phyloP scores from a whole-genome alignment of 1,140 invertebrate genomes.

The Ostrea edulis region DNA sequence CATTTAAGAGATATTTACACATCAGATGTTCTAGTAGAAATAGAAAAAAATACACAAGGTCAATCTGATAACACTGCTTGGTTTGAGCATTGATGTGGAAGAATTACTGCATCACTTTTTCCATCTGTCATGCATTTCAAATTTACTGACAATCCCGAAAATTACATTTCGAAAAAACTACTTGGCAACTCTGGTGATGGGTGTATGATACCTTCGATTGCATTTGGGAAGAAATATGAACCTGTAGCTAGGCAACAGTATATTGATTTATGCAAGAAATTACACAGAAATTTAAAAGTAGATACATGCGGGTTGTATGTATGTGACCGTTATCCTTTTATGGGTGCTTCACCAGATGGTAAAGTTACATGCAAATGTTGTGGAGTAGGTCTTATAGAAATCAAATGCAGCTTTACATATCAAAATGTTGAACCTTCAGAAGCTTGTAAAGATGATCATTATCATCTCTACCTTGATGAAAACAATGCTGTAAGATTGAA shows the following conservation, averaged over 20 bases:
- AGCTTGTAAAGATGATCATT: too few species aligned
- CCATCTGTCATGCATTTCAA: constrained; percentile 11
- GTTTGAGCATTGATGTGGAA: too few species aligned
- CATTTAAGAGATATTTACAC: not conserved
- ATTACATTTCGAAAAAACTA: constrained; percentile 46
- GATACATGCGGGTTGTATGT: not conserved
- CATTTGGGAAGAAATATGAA: constrained; percentile 46
- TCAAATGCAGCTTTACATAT: constrained; percentile 36
- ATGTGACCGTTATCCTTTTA: not conserved
- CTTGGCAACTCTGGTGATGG: not conserved
- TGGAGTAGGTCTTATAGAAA: constrained; percentile 38
- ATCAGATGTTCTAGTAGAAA: not conserved
- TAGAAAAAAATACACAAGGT: constrained; percentile 14
- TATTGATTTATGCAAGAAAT: not conserved
- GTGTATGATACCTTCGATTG: not conserved
- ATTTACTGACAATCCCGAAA: not conserved
- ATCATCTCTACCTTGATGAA: constrained; percentile 23
- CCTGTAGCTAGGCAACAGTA: constrained; percentile 32
- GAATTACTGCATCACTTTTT: constrained; percentile 41
- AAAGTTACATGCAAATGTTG: constrained; percentile 39
- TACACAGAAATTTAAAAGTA: constrained; percentile 31
- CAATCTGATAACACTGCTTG: constrained; percentile 39
- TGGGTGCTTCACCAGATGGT: constrained; percentile 45
- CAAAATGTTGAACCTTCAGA: constrained; percentile 22
- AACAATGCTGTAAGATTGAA: constrained; percentile 12